Evolutionary conservation across 2,113 vertebrate species (phyloP).

Genomic region (Periophthalmodon schlosseri): DNA sequence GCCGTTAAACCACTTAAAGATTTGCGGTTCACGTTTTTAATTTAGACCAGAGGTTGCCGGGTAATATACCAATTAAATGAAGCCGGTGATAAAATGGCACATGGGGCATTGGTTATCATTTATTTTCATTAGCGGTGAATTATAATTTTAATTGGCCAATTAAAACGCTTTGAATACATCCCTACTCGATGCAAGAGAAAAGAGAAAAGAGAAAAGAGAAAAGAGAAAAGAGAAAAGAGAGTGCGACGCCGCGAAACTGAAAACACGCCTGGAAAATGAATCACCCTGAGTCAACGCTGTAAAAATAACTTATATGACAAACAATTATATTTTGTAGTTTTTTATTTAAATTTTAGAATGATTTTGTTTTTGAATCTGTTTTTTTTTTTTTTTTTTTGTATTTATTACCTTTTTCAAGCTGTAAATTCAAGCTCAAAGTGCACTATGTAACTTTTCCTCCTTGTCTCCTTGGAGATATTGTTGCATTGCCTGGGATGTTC

Average conservation of each 20-base stretch:
- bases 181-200: not conserved
- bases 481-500: not conserved
- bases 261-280: not conserved
- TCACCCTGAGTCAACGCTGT: not conserved
- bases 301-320: not conserved
- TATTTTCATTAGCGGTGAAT: not conserved
- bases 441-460: no score
- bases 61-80: not conserved
- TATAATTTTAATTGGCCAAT: slow-evolving; percentile 1
- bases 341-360: no score
- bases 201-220: no score
- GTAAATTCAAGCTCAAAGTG: not conserved
- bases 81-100: not conserved
- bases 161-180: not conserved
- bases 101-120: not conserved
- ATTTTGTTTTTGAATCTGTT: not conserved
- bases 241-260: not conserved
- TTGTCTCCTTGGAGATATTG: no score
- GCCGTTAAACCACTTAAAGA: not conserved
- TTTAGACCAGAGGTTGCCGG: not conserved
- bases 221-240: no score
- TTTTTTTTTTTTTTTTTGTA: not conserved
- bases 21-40: not conserved
- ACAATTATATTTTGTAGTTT: not conserved
- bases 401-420: not conserved